Evolutionary conservation across 2,797 vertebrate genomes (phyloP).

Genomic region (Trematocara caparti): DNA sequence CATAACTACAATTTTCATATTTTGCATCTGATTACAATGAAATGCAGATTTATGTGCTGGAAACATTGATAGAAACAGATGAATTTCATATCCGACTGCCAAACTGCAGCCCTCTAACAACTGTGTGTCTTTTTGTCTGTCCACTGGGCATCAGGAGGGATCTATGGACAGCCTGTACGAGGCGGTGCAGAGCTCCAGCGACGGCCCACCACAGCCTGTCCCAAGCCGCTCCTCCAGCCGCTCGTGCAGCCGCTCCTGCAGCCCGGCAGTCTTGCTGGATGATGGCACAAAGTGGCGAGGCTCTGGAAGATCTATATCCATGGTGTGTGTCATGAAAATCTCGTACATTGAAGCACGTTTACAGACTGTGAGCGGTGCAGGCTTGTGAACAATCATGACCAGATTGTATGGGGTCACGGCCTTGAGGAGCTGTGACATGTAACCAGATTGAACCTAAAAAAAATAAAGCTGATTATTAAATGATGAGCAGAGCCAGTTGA

Average conservation of each 20-base stretch:
- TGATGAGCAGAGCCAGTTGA: slow-evolving; percentile 17
- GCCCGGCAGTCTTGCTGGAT: slow-evolving; percentile 57
- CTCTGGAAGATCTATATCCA: slow-evolving; percentile 70
- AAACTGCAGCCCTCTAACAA: neutral
- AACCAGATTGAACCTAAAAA: slow-evolving; percentile 19
- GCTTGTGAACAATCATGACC: neutral
- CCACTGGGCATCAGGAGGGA: slow-evolving; percentile 72
- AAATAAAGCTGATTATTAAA: slow-evolving; percentile 64
- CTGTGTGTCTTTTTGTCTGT: neutral
- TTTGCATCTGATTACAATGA: neutral
- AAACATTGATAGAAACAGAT: neutral
- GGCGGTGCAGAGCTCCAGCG: slow-evolving; percentile 76
- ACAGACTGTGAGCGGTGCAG: neutral
- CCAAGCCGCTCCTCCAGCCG: slow-evolving; percentile 63
- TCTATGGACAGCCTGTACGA: slow-evolving; percentile 94
- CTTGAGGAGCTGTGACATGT: slow-evolving; percentile 10
- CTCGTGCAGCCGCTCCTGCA: slow-evolving; percentile 51
- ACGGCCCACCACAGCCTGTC: slow-evolving; percentile 56
- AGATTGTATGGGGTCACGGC: neutral
- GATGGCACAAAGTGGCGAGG: slow-evolving; percentile 49
- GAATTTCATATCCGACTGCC: neutral
- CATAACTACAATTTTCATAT: neutral
- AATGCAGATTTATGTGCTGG: neutral
- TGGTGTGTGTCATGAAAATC: slow-evolving; percentile 64
- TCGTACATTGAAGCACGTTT: neutral